phyloP scores from a whole-genome alignment of 2,113 vertebrate genomes.

The Gasterosteus aculeatus region DNA sequence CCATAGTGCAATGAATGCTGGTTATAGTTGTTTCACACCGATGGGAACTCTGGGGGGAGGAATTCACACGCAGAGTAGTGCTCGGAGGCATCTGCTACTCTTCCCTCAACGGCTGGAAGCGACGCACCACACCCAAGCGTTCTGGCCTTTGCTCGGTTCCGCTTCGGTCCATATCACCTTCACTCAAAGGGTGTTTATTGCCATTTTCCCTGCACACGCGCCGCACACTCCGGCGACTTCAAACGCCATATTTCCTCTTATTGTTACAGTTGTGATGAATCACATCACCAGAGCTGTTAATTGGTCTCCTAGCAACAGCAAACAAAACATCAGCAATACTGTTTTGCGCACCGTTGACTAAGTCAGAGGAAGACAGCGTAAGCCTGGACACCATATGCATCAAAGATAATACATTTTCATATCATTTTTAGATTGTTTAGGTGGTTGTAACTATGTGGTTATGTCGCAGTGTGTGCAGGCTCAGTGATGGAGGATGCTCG shows the following conservation, averaged over 20 bases:
- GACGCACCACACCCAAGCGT: not conserved
- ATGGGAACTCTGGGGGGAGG: slow-evolving; percentile 51
- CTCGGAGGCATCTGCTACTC: slow-evolving; percentile 3
- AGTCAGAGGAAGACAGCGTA: not conserved
- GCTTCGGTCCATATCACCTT: not conserved
- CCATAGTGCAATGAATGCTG: slow-evolving; percentile 33
- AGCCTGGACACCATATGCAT: too few species aligned
- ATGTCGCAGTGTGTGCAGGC: slow-evolving; percentile 4
- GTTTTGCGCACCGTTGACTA: not conserved
- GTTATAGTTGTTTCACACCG: slow-evolving; percentile 35
- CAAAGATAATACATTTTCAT: too few species aligned
- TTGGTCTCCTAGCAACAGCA: not conserved
- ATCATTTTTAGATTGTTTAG: too few species aligned
- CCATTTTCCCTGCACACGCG: not conserved
- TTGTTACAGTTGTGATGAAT: not conserved
- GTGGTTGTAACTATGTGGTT: too few species aligned
- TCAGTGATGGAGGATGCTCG: slow-evolving; percentile 5
- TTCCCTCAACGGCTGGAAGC: not conserved
- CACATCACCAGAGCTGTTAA: not conserved
- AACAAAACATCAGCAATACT: not conserved
- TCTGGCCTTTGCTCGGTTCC: not conserved
- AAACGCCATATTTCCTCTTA: not conserved
- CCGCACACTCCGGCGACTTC: not conserved
- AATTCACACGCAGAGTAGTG: slow-evolving; percentile 14
- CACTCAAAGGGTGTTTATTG: not conserved